Evolutionary conservation across 1,140 invertebrate genomes (phyloP).

Genomic region (Bombus superbus): DNA sequence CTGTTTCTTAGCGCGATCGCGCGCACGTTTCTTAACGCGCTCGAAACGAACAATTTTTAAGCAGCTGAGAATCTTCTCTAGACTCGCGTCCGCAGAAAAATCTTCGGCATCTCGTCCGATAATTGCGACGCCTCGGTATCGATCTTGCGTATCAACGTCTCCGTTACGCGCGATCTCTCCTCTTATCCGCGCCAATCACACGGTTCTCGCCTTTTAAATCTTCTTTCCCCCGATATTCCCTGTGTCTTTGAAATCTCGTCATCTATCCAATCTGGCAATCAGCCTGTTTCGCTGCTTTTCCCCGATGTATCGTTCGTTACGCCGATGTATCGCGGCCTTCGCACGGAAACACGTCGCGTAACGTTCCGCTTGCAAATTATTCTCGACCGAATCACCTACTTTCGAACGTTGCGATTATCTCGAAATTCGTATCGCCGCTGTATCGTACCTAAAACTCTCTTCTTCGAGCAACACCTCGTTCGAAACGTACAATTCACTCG

Average conservation of each 20-base stretch:
- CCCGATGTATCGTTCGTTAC: too few species aligned
- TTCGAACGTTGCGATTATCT: too few species aligned
- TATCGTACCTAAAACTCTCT: not conserved
- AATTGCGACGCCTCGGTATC: not conserved
- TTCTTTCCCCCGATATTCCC: not conserved
- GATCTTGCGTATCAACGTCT: not conserved
- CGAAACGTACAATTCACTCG: too few species aligned
- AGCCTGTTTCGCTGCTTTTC: rapidly evolving
- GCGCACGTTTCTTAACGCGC: not conserved
- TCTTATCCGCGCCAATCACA: not conserved
- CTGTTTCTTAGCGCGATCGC: not conserved
- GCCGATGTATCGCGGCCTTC: too few species aligned
- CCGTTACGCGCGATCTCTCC: not conserved
- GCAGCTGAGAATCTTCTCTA: not conserved
- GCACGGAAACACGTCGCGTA: too few species aligned
- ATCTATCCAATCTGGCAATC: not conserved
- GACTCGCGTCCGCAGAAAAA: not conserved
- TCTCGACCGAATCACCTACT: too few species aligned
- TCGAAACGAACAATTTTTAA: not conserved
- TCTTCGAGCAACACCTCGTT: too few species aligned
- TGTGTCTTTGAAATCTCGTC: too few species aligned
- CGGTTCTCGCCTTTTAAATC: not conserved
- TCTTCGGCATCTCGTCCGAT: not conserved
- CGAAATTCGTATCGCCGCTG: not conserved
- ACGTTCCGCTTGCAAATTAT: too few species aligned